Base-by-base conservation (phyloP, 2,888 invertebrate genomes). In the Eutolmus rufibarbis region DNA sequence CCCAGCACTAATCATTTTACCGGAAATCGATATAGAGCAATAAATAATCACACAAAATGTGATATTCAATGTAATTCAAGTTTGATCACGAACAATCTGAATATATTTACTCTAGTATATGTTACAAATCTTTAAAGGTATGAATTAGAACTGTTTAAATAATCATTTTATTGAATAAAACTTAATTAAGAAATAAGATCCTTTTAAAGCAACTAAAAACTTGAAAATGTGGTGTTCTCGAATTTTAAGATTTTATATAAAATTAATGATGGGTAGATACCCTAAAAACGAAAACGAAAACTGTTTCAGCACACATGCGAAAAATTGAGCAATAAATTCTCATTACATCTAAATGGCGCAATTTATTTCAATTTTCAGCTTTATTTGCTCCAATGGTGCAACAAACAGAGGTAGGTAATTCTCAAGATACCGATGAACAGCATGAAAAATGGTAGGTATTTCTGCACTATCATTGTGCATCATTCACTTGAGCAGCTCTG, bases 351-450 rank as follows among this genome's bases (percentile, higher is more conserved):
- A 56, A 81, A 81, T 81, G 81, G 81, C 16, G 81, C 81, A 81
- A 81, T 81, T 81, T 81, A 81, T 81, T 81, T 81, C 81, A 81
- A 81, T 81, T 81, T 81, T 81, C 81, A 81, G 31, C 16, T 51
- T 81, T 81, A 81, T 81, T 81, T 81, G 51, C 81, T 81, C 81
- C 31, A 31, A 81, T 81, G 81, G 51, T 81, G 81, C 81, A 81
- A 81, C 81, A 81, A 81, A 51, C 23, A 56, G 31, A 31, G 56
- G 46, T 56, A 81, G 81, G 81, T 81, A 81, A 81, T 28, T 56
- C 81, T 81, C 81, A 81, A 78, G 78, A 34, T 51, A 51, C 81
- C 56, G 51, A 28, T 23, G 34, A 19, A 46, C 28, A 7, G 14
- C 23, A 28, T 46, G 28, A 56, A 81, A 51, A 81, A 81, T 81